phyloP scores from a whole-genome alignment of 2,888 invertebrate genomes.

The Drosophila monieri region DNA sequence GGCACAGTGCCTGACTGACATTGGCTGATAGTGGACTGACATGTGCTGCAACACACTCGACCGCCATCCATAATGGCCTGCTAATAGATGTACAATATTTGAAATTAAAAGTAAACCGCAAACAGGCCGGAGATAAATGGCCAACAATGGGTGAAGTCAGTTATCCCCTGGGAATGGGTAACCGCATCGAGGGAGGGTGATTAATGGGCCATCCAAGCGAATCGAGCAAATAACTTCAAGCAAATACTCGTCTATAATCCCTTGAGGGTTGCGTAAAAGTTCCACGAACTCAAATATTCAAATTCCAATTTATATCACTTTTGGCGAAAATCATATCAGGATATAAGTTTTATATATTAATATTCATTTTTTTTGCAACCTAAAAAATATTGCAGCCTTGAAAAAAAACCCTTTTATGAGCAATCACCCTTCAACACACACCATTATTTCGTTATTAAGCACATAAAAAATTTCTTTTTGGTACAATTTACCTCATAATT shows the following conservation, averaged over 20 bases:
- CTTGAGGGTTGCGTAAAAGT: slow-evolving; percentile 15
- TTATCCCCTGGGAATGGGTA: slow-evolving; percentile 4
- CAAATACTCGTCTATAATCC: slow-evolving; percentile 1
- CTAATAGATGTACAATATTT: slow-evolving; percentile 66
- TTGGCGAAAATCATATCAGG: not conserved
- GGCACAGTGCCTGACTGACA: slow-evolving; percentile 52
- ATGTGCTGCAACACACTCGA: slow-evolving; percentile 69
- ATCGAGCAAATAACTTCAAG: slow-evolving; percentile 19
- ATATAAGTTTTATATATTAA: not conserved
- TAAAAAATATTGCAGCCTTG: no score
- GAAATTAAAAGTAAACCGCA: slow-evolving; percentile 68
- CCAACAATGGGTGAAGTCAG: slow-evolving; percentile 33
- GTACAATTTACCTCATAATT: slow-evolving; percentile 48
- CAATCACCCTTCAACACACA: slow-evolving; percentile 19
- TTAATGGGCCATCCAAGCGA: slow-evolving; percentile 36
- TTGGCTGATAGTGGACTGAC: slow-evolving; percentile 66
- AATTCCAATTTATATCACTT: slow-evolving; percentile 4
- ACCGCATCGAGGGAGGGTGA: slow-evolving; percentile 24
- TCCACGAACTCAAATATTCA: not conserved
- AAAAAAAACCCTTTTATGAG: no score
- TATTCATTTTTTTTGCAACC: no score
- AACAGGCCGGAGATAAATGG: slow-evolving; percentile 62
- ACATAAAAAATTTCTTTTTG: slow-evolving; percentile 4
- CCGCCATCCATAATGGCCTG: slow-evolving; percentile 48
- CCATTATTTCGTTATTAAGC: not conserved